These are phyloP conservation scores for Eupithecia pulchellata DNA, from an alignment of 2,888 invertebrate species.

Conservation along the genomic window DNA sequence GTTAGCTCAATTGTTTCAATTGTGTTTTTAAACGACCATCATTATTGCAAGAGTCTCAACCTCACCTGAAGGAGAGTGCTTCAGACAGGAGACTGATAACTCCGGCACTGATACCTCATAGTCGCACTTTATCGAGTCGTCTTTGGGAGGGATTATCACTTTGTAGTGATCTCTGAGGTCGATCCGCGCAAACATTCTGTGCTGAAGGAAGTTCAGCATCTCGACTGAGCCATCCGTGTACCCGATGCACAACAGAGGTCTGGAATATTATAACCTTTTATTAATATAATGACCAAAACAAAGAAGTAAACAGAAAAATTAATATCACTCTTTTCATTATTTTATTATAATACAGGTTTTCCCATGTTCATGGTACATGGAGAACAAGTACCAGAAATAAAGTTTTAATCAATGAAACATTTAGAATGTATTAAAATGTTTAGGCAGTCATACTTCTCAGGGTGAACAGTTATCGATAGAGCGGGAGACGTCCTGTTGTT, in stretches of 20 bases:
- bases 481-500: constrained; percentile 69
- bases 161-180: constrained; percentile 66
- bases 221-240: constrained; percentile 77
- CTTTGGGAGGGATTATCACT: constrained; percentile 63
- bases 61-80: constrained; percentile 85
- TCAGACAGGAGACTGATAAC: constrained; percentile 72
- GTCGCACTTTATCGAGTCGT: constrained; percentile 67
- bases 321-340: no score
- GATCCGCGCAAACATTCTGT: constrained; percentile 59
- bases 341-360: no score
- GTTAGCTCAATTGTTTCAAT: no score
- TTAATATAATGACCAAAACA: no score
- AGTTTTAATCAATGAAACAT: no score
- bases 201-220: constrained; percentile 73
- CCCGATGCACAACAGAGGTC: constrained; percentile 77
- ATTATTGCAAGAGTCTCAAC: background rate
- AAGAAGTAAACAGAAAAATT: no score
- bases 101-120: constrained; percentile 59
- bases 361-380: no score
- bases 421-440: no score
- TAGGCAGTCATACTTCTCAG: constrained; percentile 71
- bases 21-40: background rate
- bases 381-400: no score
- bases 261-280: constrained; percentile 49
- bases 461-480: constrained; percentile 77